Conservation (phyloP, 2,888 invertebrate species). For the Mechanitis messenoides region DNA sequence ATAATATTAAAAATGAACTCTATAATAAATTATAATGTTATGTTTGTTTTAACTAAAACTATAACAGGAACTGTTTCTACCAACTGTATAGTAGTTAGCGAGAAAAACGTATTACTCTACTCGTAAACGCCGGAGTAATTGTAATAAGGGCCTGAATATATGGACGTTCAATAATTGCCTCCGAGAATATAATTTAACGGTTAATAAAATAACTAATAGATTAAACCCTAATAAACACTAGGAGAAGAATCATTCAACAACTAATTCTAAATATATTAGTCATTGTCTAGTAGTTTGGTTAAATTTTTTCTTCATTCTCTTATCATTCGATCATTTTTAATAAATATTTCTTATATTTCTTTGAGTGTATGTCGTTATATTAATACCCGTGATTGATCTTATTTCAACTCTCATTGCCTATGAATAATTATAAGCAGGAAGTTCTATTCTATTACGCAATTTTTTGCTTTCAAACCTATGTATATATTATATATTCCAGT, state of each 20-base stretch:
- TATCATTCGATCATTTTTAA: too few relatives aligned
- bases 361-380: neutral
- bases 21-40: too few relatives aligned
- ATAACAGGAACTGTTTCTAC: too few relatives aligned
- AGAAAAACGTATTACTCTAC: slow-evolving; percentile 14
- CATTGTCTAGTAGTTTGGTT: too few relatives aligned
- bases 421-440: slow-evolving; percentile 5
- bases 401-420: neutral
- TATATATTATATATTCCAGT: slow-evolving; percentile 4
- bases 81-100: neutral
- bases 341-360: too few relatives aligned
- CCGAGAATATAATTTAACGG: slow-evolving; percentile 37
- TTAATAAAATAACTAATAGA: slow-evolving; percentile 37
- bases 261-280: too few relatives aligned
- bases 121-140: slow-evolving; percentile 21
- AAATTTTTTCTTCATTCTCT: too few relatives aligned
- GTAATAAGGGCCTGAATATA: slow-evolving; percentile 21
- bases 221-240: too few relatives aligned
- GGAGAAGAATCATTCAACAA: neutral
- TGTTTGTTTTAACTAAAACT: too few relatives aligned
- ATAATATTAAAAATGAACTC: too few relatives aligned
- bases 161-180: slow-evolving; percentile 30
- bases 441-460: neutral
- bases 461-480: neutral
- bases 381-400: neutral